Conservation (phyloP, 2,113 vertebrate genomes). For the Nicator chloris region DNA sequence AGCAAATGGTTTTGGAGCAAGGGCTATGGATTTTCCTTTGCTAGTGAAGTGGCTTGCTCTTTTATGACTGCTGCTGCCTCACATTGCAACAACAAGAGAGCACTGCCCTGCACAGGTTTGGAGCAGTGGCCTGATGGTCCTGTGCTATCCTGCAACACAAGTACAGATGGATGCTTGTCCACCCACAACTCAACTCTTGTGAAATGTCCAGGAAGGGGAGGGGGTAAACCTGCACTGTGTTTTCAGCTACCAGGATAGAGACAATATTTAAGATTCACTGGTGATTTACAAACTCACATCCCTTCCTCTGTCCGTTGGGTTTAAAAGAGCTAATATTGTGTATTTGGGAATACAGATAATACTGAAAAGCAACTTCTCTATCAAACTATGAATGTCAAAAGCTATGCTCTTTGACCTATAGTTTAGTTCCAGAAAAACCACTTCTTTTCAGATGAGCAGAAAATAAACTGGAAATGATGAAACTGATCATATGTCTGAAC, state of each 20-base stretch:
- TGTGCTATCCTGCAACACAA: neutral
- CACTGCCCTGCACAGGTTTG: neutral
- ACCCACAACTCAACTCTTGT: neutral
- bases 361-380: neutral
- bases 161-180: neutral
- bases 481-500: conserved; percentile 45
- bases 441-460: conserved; percentile 1
- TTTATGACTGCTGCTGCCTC: neutral
- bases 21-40: neutral
- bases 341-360: neutral
- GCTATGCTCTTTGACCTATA: conserved; percentile 19
- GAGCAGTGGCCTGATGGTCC: neutral
- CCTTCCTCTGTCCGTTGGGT: neutral
- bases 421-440: neutral
- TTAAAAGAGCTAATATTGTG: neutral
- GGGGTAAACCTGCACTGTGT: neutral
- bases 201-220: neutral
- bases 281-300: neutral
- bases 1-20: neutral
- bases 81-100: neutral
- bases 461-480: conserved; percentile 26
- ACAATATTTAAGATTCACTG: neutral
- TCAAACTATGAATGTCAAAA: neutral
- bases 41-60: neutral
- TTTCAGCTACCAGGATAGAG: neutral